A percentile compares a stretch with the other conserved stretches of the same genome.
phyloP scores from a whole-genome alignment of 2,797 vertebrate genomes.

The Myotis vivesi region DNA sequence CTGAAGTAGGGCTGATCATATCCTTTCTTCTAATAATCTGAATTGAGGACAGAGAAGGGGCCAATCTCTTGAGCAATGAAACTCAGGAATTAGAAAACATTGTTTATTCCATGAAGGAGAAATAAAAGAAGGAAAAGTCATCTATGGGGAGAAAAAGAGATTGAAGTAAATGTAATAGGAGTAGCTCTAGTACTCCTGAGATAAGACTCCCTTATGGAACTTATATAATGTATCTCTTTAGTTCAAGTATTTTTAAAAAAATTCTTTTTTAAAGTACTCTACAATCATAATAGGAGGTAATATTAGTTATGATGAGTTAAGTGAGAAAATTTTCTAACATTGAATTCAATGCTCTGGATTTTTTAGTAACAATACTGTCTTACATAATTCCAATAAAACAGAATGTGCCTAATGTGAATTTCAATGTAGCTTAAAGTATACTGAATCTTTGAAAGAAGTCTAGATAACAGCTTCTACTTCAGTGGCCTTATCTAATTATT shows the following conservation, averaged over 20 bases:
- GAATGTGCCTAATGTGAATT: background rate
- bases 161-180: background rate
- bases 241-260: background rate
- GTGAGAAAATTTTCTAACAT: too few species aligned
- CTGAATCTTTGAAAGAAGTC: background rate
- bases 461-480: background rate
- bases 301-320: too few species aligned
- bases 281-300: background rate
- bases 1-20: background rate
- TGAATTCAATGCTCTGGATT: too few species aligned
- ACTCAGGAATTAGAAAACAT: background rate
- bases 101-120: background rate
- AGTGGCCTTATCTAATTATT: constrained; percentile 5
- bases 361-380: background rate
- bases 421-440: background rate
- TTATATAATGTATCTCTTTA: background rate
- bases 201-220: background rate
- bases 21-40: background rate
- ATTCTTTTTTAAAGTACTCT: background rate
- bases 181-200: background rate
- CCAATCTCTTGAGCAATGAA: background rate
- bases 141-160: background rate
- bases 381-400: background rate
- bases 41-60: background rate
- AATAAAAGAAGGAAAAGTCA: background rate